phyloP scores from a whole-genome alignment of 2,797 vertebrate genomes.

The Lithobates sylvaticus region DNA sequence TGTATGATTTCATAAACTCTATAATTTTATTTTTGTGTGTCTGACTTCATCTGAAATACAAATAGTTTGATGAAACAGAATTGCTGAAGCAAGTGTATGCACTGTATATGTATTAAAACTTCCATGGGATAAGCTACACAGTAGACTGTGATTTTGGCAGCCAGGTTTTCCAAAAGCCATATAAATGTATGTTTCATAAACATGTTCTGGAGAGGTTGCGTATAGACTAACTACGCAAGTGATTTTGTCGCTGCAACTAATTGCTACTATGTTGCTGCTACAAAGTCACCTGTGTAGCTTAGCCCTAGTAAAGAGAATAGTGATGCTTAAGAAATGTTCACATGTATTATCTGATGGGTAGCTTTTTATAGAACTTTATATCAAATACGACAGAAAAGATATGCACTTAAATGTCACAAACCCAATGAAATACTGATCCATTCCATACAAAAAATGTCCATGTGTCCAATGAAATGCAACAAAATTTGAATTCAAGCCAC shows the following conservation, averaged over 20 bases:
- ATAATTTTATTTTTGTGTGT: too few relatives aligned
- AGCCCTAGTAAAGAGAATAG: conserved; percentile 3
- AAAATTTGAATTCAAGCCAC: background rate
- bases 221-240: conserved; percentile 30
- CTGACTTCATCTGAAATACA: too few relatives aligned
- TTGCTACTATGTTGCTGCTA: conserved; percentile 42
- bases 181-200: background rate
- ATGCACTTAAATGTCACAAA: too few relatives aligned
- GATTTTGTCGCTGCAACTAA: conserved; percentile 44
- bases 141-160: background rate
- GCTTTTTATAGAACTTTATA: background rate
- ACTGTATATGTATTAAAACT: background rate
- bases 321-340: background rate
- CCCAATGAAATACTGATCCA: too few relatives aligned
- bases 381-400: background rate
- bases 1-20: too few relatives aligned
- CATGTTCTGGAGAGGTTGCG: conserved; percentile 11
- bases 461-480: background rate
- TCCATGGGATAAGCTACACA: background rate
- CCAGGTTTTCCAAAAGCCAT: background rate
- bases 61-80: background rate
- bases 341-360: background rate
- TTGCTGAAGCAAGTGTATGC: background rate
- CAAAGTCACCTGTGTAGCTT: conserved; percentile 31
- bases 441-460: too few relatives aligned